Base-by-base conservation (phyloP, 2,797 vertebrate species). In the Phrynocephalus guinanensis region DNA sequence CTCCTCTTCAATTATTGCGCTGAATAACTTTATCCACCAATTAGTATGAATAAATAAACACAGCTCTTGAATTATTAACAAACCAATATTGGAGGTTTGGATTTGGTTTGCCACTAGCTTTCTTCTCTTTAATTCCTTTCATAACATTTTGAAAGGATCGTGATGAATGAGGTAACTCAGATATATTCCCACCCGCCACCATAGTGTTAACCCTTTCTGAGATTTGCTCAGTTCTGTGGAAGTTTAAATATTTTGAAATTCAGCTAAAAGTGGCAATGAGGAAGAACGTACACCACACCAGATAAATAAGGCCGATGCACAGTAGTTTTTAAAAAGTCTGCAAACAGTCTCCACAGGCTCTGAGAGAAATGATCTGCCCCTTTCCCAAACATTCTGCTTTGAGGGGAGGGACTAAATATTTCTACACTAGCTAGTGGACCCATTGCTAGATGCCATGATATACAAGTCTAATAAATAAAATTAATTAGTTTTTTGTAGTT, bases 41-140 rank as follows among this genome's bases (percentile, higher is more conserved):
- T 94, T 88, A 91, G 67, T 87, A 91, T 90, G 82, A 92, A 91
- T 91, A 93, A 92, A 91, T 90, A 83, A 87, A 86, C 86, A 88
- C 79, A 63, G 20, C 75, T 88, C 56, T 84, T 93, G 30, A 77
- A 91, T 92, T 92, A 90, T 90, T 92, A 90, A 93, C 86, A 83
- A 10, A 33, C 24, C 13, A 71, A 70, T 86, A 79, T 56, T 56
- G 50, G 48, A 86, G 9, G 38, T 90, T 18, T 78, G 15, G 63
- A 66, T 86, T 91, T 90, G 10, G 83, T 77, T 86, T 86, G 66
- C 48, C 24, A 13, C 20, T 16, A 67, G 44, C 48, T 22, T 44
- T 86, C 67, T 48, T 56, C 76, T 3, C 5, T 68, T 6, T 79
- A 33, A 30, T 76, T 85, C 67, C 84, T 79, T 70, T 50, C n/a